Conservation (phyloP, 2,888 invertebrate genomes). For the Lasioglossum vierecki region DNA sequence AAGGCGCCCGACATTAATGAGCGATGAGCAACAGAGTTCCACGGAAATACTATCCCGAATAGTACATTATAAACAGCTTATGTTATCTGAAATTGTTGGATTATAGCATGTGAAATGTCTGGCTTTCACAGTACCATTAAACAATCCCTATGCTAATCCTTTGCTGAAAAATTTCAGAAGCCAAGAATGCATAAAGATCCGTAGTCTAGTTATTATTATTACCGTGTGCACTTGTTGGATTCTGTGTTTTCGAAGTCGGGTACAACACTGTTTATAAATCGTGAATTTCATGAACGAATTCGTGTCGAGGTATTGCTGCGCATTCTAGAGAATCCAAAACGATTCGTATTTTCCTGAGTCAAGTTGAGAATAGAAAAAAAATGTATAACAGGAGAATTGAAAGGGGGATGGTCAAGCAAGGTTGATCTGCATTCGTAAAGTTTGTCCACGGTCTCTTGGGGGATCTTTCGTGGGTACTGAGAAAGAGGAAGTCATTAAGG, state of each 20-base stretch:
- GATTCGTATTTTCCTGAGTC: background rate
- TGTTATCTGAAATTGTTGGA: background rate
- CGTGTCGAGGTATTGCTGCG: background rate
- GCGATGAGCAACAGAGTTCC: background rate
- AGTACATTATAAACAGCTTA: background rate
- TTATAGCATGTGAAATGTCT: background rate
- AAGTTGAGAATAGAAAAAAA: background rate
- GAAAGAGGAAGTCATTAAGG: conserved; percentile 50
- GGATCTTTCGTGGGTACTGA: conserved; percentile 29
- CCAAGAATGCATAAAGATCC: too few relatives aligned
- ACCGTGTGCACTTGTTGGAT: too few relatives aligned
- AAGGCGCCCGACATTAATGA: background rate
- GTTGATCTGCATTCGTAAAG: conserved; percentile 27
- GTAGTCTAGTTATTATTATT: too few relatives aligned
- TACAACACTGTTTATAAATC: too few relatives aligned
- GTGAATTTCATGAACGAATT: too few relatives aligned
- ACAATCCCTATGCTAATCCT: too few relatives aligned
- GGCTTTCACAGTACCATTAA: background rate
- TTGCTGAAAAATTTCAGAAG: too few relatives aligned
- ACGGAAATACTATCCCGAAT: background rate
- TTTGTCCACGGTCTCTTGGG: conserved; percentile 14
- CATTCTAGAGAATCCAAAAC: background rate
- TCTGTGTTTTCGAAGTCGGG: too few relatives aligned
- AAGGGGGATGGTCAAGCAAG: background rate
- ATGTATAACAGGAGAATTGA: background rate